Evolutionary conservation across 2,113 vertebrate species (phyloP).

Genomic region (Poeciliopsis retropinna): DNA sequence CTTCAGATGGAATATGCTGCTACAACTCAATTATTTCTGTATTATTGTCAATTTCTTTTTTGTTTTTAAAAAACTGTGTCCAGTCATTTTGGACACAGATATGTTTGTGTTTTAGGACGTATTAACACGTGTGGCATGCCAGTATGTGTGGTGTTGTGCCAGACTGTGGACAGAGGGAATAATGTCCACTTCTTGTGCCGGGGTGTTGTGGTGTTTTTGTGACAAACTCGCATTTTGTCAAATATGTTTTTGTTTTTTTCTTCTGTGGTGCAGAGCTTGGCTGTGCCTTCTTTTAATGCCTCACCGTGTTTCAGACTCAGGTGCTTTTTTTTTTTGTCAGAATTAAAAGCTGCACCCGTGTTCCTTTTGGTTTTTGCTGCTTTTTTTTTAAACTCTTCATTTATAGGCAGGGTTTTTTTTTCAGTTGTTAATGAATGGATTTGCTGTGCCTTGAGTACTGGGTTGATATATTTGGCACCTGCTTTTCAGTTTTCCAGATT

Average conservation of each 20-base stretch:
- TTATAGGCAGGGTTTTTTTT: conserved; percentile 60
- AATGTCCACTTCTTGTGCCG: conserved; percentile 56
- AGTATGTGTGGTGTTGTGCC: conserved; percentile 71
- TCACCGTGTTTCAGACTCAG: conserved; percentile 59
- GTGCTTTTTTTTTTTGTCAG: conserved; percentile 47
- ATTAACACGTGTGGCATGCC: conserved; percentile 78
- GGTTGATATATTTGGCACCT: conserved; percentile 74
- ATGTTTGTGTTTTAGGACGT: conserved; percentile 46
- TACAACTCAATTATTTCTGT: not conserved
- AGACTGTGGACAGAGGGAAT: conserved; percentile 50
- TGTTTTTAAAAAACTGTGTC: not conserved
- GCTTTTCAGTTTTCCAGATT: conserved; percentile 63
- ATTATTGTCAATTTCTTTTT: not conserved
- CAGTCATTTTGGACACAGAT: conserved; percentile 6
- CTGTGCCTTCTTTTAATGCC: conserved; percentile 67
- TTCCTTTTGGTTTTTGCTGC: conserved; percentile 71
- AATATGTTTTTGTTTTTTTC: conserved; percentile 41
- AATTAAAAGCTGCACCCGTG: conserved; percentile 70
- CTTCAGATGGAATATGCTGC: not conserved
- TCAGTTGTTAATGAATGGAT: conserved; percentile 76
- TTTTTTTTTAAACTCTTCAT: conserved; percentile 62
- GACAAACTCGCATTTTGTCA: conserved; percentile 72
- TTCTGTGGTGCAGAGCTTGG: conserved; percentile 62
- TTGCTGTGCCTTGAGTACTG: conserved; percentile 79
- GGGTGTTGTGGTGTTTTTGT: conserved; percentile 67